Conservation (phyloP, 2,113 vertebrate genomes). For the Macroglossus sobrinus region DNA sequence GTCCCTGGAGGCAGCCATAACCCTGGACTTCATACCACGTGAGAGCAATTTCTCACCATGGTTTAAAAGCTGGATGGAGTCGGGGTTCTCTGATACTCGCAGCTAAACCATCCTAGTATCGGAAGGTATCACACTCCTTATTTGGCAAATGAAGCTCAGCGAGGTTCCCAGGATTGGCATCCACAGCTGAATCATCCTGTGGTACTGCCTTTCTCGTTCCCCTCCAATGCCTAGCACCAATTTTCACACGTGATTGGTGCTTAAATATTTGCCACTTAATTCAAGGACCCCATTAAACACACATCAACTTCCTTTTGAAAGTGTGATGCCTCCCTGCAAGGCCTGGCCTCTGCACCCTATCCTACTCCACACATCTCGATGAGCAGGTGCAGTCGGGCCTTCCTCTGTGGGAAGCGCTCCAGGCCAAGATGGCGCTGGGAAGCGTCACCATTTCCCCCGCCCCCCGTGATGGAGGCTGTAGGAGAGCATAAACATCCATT, state of each 20-base stretch:
- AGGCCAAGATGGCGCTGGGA: neutral
- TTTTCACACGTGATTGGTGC: neutral
- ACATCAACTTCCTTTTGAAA: neutral
- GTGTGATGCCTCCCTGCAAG: neutral
- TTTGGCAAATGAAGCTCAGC: neutral
- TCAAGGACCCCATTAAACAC: neutral
- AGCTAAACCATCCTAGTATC: neutral
- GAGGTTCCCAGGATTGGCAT: neutral
- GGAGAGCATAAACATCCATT: neutral
- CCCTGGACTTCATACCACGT: neutral
- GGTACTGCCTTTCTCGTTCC: neutral
- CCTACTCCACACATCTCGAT: neutral
- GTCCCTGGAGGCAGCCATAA: neutral
- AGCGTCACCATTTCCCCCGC: too few species aligned
- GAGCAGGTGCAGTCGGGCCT: fast-evolving
- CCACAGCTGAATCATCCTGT: neutral
- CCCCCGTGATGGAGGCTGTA: neutral
- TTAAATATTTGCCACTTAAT: neutral
- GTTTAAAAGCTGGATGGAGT: neutral
- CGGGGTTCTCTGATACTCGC: neutral
- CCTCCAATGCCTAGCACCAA: neutral
- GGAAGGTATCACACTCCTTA: neutral
- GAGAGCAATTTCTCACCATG: neutral
- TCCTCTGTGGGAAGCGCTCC: neutral
- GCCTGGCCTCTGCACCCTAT: neutral